Conservation (phyloP, 1,140 invertebrate species). For the Saccostrea glomerata region DNA sequence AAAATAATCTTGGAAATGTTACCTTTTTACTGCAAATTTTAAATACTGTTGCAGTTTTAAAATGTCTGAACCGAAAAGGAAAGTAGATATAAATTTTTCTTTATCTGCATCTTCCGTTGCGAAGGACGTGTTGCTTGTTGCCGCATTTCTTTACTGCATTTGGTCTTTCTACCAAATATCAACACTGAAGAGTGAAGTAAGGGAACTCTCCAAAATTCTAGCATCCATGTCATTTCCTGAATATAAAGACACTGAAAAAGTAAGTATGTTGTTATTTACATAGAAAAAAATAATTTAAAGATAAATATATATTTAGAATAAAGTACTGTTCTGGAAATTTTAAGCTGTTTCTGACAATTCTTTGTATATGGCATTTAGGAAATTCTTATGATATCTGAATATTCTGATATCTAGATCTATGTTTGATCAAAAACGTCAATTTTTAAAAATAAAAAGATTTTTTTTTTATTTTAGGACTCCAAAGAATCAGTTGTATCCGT, state of each 20-base stretch:
- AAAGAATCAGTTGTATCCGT: neutral
- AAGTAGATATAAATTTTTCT: constrained; percentile 14
- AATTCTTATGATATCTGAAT: too few species aligned
- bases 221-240: neutral
- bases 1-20: neutral
- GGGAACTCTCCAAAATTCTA: neutral
- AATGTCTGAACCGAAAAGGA: constrained; percentile 44
- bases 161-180: constrained; percentile 44
- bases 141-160: constrained; percentile 13
- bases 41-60: neutral
- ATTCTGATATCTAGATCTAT: too few species aligned
- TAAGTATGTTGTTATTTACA: neutral
- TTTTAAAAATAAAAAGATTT: too few species aligned
- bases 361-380: too few species aligned
- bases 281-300: too few species aligned
- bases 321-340: too few species aligned
- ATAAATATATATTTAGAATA: too few species aligned
- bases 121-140: neutral
- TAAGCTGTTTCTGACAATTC: too few species aligned
- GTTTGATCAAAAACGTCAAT: too few species aligned
- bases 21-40: constrained; percentile 21
- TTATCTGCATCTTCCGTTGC: neutral
- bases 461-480: neutral
- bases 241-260: constrained; percentile 6
- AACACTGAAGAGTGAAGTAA: constrained; percentile 17